phyloP scores from a whole-genome alignment of 2,888 invertebrate species.

The Dysmachus trigonus region DNA sequence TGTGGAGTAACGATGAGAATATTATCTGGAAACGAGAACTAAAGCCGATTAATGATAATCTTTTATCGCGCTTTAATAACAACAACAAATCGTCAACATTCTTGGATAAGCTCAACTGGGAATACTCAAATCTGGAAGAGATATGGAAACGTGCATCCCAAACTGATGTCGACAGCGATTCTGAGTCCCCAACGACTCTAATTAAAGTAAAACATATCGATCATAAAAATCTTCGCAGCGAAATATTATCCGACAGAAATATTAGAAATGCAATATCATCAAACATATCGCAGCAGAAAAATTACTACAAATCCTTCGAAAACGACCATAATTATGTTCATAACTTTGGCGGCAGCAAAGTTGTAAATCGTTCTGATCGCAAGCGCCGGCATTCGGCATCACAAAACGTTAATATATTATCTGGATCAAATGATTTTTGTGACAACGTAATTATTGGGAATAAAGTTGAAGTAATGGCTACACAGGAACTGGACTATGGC shows the following conservation, averaged over 20 bases:
- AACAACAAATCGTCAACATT: conserved; percentile 43
- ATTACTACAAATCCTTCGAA: conserved; percentile 31
- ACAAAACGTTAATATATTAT: conserved; percentile 52
- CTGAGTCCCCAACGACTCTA: neutral
- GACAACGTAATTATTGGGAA: conserved; percentile 41
- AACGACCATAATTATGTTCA: conserved; percentile 36
- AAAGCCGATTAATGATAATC: conserved; percentile 52
- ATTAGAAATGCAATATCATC: conserved; percentile 49
- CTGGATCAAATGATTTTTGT: conserved; percentile 34
- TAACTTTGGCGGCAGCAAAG: conserved; percentile 26
- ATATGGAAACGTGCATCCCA: conserved; percentile 54
- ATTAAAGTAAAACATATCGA: conserved; percentile 38
- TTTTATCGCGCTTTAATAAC: conserved; percentile 15
- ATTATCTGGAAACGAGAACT: conserved; percentile 53
- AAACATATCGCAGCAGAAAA: conserved; percentile 37
- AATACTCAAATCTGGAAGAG: conserved; percentile 57
- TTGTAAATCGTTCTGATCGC: conserved; percentile 64
- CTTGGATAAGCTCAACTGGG: conserved; percentile 55
- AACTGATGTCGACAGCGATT: conserved; percentile 41
- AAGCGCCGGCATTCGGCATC: conserved; percentile 70
- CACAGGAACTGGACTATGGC: conserved; percentile 40
- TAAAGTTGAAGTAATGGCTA: conserved; percentile 46
- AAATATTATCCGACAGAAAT: conserved; percentile 51
- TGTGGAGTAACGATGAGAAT: conserved; percentile 53
- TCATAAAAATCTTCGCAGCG: conserved; percentile 16